phyloP scores from a whole-genome alignment of 2,113 vertebrate genomes.

The Picathartes gymnocephalus region DNA sequence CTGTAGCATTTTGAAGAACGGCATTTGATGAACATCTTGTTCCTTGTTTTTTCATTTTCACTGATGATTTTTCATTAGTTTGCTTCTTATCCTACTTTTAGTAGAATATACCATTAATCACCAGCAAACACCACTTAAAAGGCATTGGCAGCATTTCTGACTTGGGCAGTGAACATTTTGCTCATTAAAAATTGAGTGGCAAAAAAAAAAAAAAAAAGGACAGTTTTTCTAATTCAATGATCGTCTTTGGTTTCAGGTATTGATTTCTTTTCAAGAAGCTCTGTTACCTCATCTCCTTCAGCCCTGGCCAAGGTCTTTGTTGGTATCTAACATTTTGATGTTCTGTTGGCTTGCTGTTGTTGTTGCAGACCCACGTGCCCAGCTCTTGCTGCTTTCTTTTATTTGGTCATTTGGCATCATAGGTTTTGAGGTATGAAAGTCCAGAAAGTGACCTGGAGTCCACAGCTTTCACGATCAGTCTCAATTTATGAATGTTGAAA shows the following conservation, averaged over 20 bases:
- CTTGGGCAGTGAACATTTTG: not conserved
- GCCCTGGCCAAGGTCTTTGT: not conserved
- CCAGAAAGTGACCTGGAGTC: not conserved
- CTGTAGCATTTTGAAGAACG: not conserved
- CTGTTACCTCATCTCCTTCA: not conserved
- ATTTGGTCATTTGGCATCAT: not conserved
- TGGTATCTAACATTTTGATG: not conserved
- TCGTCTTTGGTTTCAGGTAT: not conserved
- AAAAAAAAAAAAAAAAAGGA: not conserved
- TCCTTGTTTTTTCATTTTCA: not conserved
- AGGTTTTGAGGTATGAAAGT: not conserved
- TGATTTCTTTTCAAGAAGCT: not conserved
- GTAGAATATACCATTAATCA: not conserved
- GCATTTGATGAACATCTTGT: not conserved
- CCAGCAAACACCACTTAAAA: not conserved
- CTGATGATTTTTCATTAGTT: not conserved
- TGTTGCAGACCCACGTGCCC: not conserved
- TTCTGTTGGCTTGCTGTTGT: not conserved
- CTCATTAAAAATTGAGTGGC: slow-evolving; percentile 8
- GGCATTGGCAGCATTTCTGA: not conserved
- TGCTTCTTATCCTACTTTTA: not conserved
- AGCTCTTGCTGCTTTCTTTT: not conserved
- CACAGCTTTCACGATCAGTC: not conserved
- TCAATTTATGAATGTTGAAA: not conserved
- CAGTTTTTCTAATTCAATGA: not conserved